Base-by-base conservation (phyloP, 53 echinoderm and acorn worm species). In the Paracentrotus lividus region DNA sequence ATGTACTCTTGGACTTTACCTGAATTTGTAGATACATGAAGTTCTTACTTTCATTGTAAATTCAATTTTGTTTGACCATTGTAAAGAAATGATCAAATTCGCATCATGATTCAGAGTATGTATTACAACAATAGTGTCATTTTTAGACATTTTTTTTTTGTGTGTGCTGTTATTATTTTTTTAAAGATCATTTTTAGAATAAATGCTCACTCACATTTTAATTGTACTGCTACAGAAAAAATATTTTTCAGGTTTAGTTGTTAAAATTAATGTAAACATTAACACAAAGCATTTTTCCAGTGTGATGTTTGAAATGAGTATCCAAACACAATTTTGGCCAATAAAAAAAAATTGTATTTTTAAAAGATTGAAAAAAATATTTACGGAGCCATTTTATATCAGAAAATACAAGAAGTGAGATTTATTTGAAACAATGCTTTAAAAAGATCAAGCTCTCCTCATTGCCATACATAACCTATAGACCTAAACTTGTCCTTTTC, bases 111-210 rank as follows among this genome's bases (percentile, higher is more conserved):
- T 65, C 7, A 7, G 32, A 66, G 32, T 20, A 4, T 64, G 40
- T 4, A 32, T n/a, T 64, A 64, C 8, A n/a, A n/a, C n/a, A n/a
- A 64, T 64, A 6, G 26, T 29, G 64, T 64, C 10, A 27, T 64
- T 72, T 16, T 20, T 38, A 72, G 31, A 20, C 20, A 38, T 27
- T 59, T 20, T 66, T n/a, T n/a, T 61, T 32, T 72, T 72, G 64
- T 72, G 72, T 72, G 72, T 72, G 72, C 72, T 72, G 18, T 38
- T 40, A 72, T 72, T 72, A 38, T 36, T 14, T n/a, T n/a, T n/a
- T n/a, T n/a, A n/a, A 36, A 72, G 36, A 20, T 36, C 12, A 16
- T 72, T 40, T 15, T 38, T 38, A 72, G 20, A 72, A 20, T 72
- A 40, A 21, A 72, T 38, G 72, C 40, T 40, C 38, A 16, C 20